Base-by-base conservation (phyloP, 2,113 vertebrate genomes). In the Prunella fulvescens region DNA sequence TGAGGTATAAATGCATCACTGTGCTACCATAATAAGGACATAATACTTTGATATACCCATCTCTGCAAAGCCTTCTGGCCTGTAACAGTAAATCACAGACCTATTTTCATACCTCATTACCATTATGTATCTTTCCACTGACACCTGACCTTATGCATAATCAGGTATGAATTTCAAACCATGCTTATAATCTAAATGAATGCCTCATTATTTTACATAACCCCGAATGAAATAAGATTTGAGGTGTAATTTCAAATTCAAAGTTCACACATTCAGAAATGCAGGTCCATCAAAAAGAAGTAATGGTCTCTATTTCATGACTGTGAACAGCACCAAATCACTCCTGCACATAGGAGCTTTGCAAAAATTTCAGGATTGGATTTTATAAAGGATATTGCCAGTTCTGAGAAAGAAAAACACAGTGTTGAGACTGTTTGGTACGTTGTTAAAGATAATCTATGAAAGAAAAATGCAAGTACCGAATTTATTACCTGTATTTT, bases 401-500 rank as follows among this genome's bases (percentile, higher is more conserved):
- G 90, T 84, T 93, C 71, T 92, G 70, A 77, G 87, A 82, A 86
- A 86, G 77, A 58, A 65, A 6, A 87, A 22, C 37, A 82, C 10
- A 67, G 64, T 79, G 23, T 60, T 62, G 20, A 88, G 82, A 94
- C 53, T 74, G 81, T 87, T 86, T 81, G 57, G 77, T 81, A 73
- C 24, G 85, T 81, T 78, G 60, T 86, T 83, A 51, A 82, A 83
- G 81, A 81, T 77, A 73, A 95, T 60, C 65, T 73, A 24, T 86
- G 70, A 81, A 93, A 88, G 65, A 85, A 95, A 91, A 91, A 91
- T 61, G 60, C 14, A 47, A 96, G 72, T 90, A 95, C 74, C 77
- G 73, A 69, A 84, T 90, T 96, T 95, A 98, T 96, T 92, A 72
- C 91, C 80, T 96, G 96, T 90, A 96, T 96, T 96, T 96, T 93